A percentile compares a stretch with the other conserved stretches of the same genome.
These are phyloP conservation scores for Ferrisia virgata DNA, from an alignment of 2,888 invertebrate species.

Conservation along the genomic window DNA sequence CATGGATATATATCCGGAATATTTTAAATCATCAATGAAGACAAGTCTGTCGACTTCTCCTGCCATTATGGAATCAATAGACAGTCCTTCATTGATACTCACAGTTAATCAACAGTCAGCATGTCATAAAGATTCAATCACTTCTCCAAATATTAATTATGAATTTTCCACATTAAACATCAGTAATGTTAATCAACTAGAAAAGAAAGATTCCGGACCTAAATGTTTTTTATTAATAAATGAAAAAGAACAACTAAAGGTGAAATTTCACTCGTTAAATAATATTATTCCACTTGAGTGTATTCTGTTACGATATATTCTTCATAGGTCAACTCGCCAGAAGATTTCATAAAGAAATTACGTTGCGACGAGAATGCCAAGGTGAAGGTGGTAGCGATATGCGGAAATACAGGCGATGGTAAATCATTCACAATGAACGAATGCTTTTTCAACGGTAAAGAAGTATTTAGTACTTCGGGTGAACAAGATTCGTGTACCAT, in stretches of 20 bases:
- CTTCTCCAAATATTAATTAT: not conserved
- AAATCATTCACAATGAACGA: slow-evolving; percentile 77
- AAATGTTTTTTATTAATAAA: slow-evolving; percentile 62
- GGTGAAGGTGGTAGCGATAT: slow-evolving; percentile 77
- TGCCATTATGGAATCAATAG: slow-evolving; percentile 53
- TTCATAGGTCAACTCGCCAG: slow-evolving; percentile 53
- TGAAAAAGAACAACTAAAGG: slow-evolving; percentile 61
- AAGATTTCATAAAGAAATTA: slow-evolving; percentile 58
- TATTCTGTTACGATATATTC: slow-evolving; percentile 53
- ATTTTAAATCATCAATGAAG: slow-evolving; percentile 26
- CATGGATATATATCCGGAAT: slow-evolving; percentile 36
- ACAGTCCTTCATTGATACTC: slow-evolving; percentile 50
- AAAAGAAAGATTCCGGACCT: slow-evolving; percentile 56
- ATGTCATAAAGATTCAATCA: not conserved
- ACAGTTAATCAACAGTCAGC: not conserved
- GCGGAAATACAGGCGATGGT: slow-evolving; percentile 81
- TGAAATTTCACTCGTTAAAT: slow-evolving; percentile 51
- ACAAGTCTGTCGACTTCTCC: slow-evolving; percentile 45
- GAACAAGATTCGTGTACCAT: slow-evolving; percentile 70
- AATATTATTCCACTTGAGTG: not conserved
- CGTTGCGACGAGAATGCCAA: slow-evolving; percentile 56
- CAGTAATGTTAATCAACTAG: slow-evolving; percentile 21
- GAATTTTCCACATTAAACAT: slow-evolving; percentile 35
- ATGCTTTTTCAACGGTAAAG: slow-evolving; percentile 60
- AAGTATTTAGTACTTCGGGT: slow-evolving; percentile 65